Base-by-base conservation (phyloP, 2,797 vertebrate species). In the Rhabdophis nuchalis region DNA sequence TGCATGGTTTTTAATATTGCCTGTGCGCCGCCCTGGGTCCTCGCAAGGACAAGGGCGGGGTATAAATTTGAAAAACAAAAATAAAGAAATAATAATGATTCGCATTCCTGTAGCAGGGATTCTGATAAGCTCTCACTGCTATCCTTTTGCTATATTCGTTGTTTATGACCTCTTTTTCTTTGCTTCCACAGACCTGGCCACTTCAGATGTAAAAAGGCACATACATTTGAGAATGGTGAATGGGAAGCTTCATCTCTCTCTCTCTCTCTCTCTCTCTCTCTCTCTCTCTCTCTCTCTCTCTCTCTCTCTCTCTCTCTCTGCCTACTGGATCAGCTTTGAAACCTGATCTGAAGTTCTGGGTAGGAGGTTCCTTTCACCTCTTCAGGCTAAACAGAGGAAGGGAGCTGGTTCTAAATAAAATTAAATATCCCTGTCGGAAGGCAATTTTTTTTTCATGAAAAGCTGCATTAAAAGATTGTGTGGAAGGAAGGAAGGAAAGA, bases 311-410 rank as follows among this genome's bases (percentile, higher is more conserved):
- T 46, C n/a, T 77, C 58, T 53, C n/a, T 88, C 56, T 90, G 89
- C 36, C 64, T 53, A 41, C n/a, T 57, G 89, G 56, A 85, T 93
- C 56, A 82, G n/a, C 46, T 88, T 90, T 90, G 89, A 87, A 92
- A 92, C 46, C 72, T 41, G 61, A 87, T 90, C 52, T 36, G 14
- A 23, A 29, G 61, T 87, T 60, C 53, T 90, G 14, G 57, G 53
- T 85, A 54, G 32, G 58, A 52, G 89, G 53, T 77, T 72, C 54
- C 85, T 92, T 92, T 87, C 27, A n/a, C 41, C 41, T 32, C 52
- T 87, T 87, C n/a, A 23, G 18, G 23, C 54, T 87, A 58, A 52
- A 87, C 27, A 29, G 6, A 0, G 6, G 85, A 14, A 4, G 23
- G 56, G 1, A n/a, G 25, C 41, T 41, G 86, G 56, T 77, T 77